Conservation (phyloP, 2,113 vertebrate species). For the Oncorhynchus keta region DNA sequence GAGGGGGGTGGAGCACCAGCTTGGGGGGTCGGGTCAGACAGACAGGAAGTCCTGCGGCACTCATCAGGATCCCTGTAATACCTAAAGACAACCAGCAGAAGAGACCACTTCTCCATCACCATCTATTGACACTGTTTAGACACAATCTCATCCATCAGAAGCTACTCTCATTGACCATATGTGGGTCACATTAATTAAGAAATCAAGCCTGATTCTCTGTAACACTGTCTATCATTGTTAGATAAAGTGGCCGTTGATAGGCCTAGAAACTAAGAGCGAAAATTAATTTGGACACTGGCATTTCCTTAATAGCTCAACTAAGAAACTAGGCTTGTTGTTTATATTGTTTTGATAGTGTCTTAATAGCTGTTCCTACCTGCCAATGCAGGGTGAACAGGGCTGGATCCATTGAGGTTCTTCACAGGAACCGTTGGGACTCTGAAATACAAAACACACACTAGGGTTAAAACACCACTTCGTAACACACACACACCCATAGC, state of each 20-base stretch:
- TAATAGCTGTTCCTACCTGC: slow-evolving; percentile 79
- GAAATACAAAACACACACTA: slow-evolving; percentile 35
- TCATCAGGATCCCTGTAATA: slow-evolving; percentile 96
- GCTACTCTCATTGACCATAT: too few species aligned
- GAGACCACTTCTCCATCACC: background rate
- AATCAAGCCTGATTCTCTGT: too few species aligned
- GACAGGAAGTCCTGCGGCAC: slow-evolving; percentile 87
- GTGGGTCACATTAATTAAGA: slow-evolving; percentile 4
- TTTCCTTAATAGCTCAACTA: background rate
- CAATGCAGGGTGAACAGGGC: slow-evolving; percentile 88
- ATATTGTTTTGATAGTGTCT: background rate
- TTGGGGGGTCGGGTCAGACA: slow-evolving; percentile 92
- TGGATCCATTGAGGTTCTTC: slow-evolving; percentile 91
- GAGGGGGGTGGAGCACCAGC: slow-evolving; percentile 90
- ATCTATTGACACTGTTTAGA: background rate
- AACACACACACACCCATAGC: slow-evolving; percentile 66
- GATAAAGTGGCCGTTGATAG: too few species aligned
- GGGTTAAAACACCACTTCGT: slow-evolving; percentile 44
- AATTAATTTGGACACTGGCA: too few species aligned
- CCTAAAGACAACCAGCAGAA: slow-evolving; percentile 66
- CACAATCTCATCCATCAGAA: slow-evolving; percentile 67
- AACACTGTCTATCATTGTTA: too few species aligned
- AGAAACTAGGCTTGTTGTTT: background rate
- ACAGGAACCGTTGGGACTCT: slow-evolving; percentile 91
- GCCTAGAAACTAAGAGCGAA: too few species aligned